A percentile compares a stretch with the other conserved stretches of the same genome.
Conservation (phyloP, 2,113 vertebrate genomes). For the Phalacrocorax pelagicus region DNA sequence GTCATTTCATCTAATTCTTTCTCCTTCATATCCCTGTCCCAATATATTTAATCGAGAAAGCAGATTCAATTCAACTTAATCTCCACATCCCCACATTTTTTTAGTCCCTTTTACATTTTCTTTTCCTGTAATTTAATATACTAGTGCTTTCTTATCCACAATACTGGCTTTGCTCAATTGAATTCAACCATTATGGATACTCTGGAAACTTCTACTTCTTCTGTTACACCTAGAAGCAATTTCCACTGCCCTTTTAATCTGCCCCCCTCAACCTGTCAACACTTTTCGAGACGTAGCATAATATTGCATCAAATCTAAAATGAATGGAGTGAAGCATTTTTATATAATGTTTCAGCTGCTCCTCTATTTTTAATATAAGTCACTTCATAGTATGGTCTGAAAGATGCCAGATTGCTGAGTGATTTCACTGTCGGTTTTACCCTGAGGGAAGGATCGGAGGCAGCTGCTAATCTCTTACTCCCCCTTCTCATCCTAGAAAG, state of each 20-base stretch:
- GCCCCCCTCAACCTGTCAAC: not conserved
- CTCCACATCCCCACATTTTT: not conserved
- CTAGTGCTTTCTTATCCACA: not conserved
- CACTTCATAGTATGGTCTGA: not conserved
- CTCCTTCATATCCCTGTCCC: not conserved
- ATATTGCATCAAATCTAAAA: not conserved
- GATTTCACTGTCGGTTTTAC: not conserved
- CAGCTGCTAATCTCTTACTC: not conserved
- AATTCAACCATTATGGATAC: not conserved
- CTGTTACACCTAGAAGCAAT: not conserved
- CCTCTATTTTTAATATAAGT: not conserved
- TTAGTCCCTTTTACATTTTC: not conserved
- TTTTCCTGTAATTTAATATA: not conserved
- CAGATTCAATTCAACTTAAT: not conserved
- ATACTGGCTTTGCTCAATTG: not conserved
- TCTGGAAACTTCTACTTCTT: not conserved
- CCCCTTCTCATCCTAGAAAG: not conserved
- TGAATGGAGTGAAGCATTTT: not conserved
- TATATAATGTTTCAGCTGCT: not conserved
- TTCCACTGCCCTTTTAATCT: not conserved
- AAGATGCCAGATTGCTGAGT: not conserved
- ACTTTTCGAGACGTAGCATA: not conserved
- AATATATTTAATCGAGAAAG: not conserved
- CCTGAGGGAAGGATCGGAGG: not conserved
- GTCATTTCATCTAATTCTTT: not conserved